A percentile compares a stretch with the other conserved stretches of the same genome.
These are phyloP conservation scores for Bombylius major DNA, from an alignment of 2,888 invertebrate genomes.

Conservation along the genomic window DNA sequence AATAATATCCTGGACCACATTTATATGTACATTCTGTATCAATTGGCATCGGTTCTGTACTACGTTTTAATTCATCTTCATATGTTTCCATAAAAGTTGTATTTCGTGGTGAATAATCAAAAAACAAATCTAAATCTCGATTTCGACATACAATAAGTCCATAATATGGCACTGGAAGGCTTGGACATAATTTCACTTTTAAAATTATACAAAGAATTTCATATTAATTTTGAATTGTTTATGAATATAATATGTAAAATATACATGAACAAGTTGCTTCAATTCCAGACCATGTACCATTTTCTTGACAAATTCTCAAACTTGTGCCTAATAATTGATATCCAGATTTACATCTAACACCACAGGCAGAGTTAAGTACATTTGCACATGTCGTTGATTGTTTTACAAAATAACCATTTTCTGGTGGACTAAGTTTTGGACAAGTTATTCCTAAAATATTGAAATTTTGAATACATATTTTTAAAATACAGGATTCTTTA, in stretches of 20 bases:
- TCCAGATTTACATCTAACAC: conserved; percentile 51
- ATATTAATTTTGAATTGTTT: too few relatives aligned
- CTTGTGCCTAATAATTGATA: conserved; percentile 42
- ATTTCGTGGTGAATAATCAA: conserved; percentile 21
- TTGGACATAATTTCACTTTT: conserved; percentile 49
- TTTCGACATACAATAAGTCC: conserved; percentile 44
- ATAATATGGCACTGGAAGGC: conserved; percentile 41
- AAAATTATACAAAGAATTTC: neutral
- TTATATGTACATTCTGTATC: conserved; percentile 52
- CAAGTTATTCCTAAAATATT: conserved; percentile 50
- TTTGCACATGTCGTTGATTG: conserved; percentile 43
- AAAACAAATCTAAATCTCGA: conserved; percentile 24
- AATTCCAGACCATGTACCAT: conserved; percentile 55
- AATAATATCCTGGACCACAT: conserved; percentile 48
- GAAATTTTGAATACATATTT: neutral
- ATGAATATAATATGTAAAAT: too few relatives aligned
- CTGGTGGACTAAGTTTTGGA: conserved; percentile 43
- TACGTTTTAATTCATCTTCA: conserved; percentile 16
- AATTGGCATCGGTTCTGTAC: conserved; percentile 37
- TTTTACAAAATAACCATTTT: conserved; percentile 54
- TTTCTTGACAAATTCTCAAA: conserved; percentile 48
- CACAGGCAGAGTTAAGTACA: conserved; percentile 57
- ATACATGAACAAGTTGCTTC: conserved; percentile 48
- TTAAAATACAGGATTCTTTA: neutral
- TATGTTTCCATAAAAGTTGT: conserved; percentile 18